Evolutionary conservation across 2,113 vertebrate genomes (phyloP).

Genomic region (Nycticorax nycticorax): DNA sequence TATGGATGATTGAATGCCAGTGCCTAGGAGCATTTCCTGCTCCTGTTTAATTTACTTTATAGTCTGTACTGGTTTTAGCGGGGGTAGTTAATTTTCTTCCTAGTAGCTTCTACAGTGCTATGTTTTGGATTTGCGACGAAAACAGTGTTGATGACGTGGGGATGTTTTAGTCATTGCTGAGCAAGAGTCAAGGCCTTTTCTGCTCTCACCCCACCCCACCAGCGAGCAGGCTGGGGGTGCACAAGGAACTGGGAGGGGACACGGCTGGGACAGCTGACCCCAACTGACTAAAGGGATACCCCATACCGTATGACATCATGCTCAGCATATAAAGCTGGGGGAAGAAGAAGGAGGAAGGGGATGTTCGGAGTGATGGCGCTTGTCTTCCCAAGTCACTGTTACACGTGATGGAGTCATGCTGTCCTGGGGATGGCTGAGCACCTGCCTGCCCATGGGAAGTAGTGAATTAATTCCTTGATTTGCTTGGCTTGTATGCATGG

Average conservation of each 20-base stretch:
- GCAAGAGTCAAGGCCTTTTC: background rate
- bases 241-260: background rate
- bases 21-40: background rate
- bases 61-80: background rate
- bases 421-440: background rate
- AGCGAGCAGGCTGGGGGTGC: background rate
- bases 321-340: background rate
- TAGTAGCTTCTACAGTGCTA: background rate
- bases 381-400: too few species aligned
- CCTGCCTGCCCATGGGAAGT: rapidly evolving
- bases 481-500: background rate
- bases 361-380: too few species aligned
- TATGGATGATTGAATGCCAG: rapidly evolving
- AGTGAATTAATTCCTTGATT: background rate
- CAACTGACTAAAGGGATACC: background rate
- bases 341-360: background rate
- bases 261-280: background rate
- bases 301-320: background rate
- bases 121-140: background rate
- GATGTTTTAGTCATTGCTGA: background rate
- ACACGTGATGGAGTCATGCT: background rate
- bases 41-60: background rate
- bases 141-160: background rate
- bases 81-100: background rate
- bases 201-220: background rate